Evolutionary conservation across 2,888 invertebrate genomes (phyloP).

Genomic region (Thera britannica): DNA sequence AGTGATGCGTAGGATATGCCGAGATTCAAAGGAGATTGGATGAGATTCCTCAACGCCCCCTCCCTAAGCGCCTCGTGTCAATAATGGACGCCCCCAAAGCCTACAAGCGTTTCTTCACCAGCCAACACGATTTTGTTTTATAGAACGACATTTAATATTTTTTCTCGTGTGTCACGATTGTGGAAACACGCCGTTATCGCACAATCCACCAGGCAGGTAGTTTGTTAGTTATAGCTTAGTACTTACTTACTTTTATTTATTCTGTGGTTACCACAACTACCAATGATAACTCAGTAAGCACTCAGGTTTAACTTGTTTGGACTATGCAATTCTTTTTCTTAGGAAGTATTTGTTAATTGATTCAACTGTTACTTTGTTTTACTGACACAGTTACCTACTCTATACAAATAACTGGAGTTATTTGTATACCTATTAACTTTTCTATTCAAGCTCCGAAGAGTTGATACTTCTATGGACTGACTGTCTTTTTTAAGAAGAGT

Average conservation of each 20-base stretch:
- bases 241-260: too few relatives aligned
- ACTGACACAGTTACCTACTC: constrained; percentile 19
- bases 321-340: constrained; percentile 22
- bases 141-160: neutral
- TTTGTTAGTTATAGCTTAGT: constrained; percentile 30
- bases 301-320: constrained; percentile 20
- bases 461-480: too few relatives aligned
- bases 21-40: too few relatives aligned
- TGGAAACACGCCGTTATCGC: constrained; percentile 54
- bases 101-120: too few relatives aligned
- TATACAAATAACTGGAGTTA: neutral
- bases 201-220: constrained; percentile 45
- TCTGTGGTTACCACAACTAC: constrained; percentile 4
- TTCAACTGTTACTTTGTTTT: constrained; percentile 28
- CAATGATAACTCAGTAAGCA: constrained; percentile 30
- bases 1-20: too few relatives aligned
- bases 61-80: too few relatives aligned
- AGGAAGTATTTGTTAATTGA: constrained; percentile 26
- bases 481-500: too few relatives aligned
- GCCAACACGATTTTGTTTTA: too few relatives aligned
- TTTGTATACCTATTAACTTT: neutral
- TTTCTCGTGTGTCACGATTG: constrained; percentile 26
- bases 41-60: too few relatives aligned
- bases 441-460: too few relatives aligned
- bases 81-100: too few relatives aligned